A percentile compares a stretch with the other conserved stretches of the same genome.
Evolutionary conservation across 2,113 vertebrate genomes (phyloP).

Genomic region (Lipotes vexillifer): DNA sequence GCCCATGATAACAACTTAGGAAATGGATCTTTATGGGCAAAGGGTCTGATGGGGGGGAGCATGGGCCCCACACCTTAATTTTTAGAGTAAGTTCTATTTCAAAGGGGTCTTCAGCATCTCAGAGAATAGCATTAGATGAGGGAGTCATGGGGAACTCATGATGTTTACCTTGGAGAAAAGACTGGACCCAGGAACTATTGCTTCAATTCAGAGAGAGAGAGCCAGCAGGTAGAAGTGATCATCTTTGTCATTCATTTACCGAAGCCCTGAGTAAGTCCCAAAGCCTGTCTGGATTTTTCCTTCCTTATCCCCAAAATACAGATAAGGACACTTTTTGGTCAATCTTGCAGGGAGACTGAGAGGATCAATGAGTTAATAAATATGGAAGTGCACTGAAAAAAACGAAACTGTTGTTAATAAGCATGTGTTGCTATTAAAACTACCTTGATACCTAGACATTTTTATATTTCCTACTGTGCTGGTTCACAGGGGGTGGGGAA

Average conservation of each 20-base stretch:
- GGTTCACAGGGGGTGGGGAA: background rate
- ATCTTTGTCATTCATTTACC: background rate
- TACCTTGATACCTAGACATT: background rate
- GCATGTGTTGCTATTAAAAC: background rate
- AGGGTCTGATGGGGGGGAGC: background rate
- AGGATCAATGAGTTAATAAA: background rate
- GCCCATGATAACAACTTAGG: background rate
- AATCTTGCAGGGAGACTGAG: background rate
- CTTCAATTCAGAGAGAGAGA: background rate
- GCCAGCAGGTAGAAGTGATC: background rate
- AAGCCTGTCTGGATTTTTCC: background rate
- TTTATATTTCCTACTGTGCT: background rate
- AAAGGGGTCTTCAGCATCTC: background rate
- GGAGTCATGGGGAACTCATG: background rate
- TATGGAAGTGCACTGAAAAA: background rate
- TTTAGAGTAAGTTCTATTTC: background rate
- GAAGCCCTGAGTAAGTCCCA: background rate
- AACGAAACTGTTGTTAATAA: background rate
- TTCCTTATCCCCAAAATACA: background rate
- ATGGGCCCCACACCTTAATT: background rate
- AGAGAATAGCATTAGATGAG: background rate
- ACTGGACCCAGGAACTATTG: rapidly evolving
- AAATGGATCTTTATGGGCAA: background rate
- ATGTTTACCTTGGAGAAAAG: background rate
- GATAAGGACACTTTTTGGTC: background rate